Conservation (phyloP, 1,140 invertebrate genomes). For the Temnothorax longispinosus region DNA sequence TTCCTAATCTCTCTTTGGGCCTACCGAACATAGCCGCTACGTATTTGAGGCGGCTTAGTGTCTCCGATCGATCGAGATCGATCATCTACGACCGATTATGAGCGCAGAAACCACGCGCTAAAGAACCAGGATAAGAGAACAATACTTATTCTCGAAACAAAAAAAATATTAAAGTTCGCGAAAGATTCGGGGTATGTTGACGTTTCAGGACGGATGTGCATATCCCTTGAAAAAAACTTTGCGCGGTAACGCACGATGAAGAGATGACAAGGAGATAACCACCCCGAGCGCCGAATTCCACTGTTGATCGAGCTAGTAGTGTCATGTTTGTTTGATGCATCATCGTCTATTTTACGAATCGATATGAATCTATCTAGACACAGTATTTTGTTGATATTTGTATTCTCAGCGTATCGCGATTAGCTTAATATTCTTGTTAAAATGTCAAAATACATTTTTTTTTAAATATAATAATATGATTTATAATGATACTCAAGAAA, state of each 20-base stretch:
- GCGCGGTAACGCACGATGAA: slow-evolving; percentile 36
- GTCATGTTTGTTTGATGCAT: slow-evolving; percentile 79
- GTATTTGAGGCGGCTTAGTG: slow-evolving; percentile 67
- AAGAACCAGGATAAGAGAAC: slow-evolving; percentile 13
- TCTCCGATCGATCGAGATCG: slow-evolving; percentile 41
- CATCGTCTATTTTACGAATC: slow-evolving; percentile 72
- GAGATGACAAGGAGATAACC: slow-evolving; percentile 76
- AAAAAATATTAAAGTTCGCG: neutral
- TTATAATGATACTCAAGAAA: neutral
- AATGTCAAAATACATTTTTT: neutral
- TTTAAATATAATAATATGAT: neutral
- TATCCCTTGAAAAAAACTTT: neutral
- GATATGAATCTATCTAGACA: slow-evolving; percentile 78
- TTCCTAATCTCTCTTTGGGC: slow-evolving; percentile 71
- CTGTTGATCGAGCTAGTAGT: slow-evolving; percentile 69
- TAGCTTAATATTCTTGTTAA: slow-evolving; percentile 21
- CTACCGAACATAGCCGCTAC: slow-evolving; percentile 61
- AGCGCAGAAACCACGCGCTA: slow-evolving; percentile 19
- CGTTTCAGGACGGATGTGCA: neutral
- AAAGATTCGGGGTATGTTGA: slow-evolving; percentile 3
- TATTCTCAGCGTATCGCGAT: neutral
- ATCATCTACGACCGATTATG: slow-evolving; percentile 58
- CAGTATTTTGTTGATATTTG: slow-evolving; percentile 44
- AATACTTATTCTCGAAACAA: slow-evolving; percentile 18
- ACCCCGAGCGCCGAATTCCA: slow-evolving; percentile 79